Percentiles rank a stretch among this genome's conserved stretches.
These are phyloP conservation scores for Chelonoidis abingdonii DNA, from an alignment of 2,113 vertebrate species.

Conservation along the genomic window DNA sequence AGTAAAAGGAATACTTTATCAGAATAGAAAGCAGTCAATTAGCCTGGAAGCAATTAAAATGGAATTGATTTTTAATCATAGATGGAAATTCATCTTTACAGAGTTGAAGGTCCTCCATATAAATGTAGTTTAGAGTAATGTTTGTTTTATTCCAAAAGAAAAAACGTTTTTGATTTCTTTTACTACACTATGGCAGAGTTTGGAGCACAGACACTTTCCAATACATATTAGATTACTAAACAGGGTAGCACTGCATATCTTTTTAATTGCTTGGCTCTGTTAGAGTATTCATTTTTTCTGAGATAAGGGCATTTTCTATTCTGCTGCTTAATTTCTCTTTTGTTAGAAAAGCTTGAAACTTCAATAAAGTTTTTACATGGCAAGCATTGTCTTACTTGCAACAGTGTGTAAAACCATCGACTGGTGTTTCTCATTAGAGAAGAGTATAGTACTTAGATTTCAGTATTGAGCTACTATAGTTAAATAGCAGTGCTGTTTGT, in stretches of 20 bases:
- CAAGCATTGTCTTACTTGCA: background rate
- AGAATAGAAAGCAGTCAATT: background rate
- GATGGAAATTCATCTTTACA: background rate
- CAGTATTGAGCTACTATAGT: background rate
- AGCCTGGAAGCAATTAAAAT: conserved; percentile 6
- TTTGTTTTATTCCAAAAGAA: background rate
- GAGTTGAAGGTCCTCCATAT: background rate
- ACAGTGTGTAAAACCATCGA: background rate
- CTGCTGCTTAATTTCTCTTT: conserved; percentile 40
- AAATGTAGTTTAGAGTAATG: background rate
- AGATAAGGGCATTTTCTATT: conserved; percentile 53
- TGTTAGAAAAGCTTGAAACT: conserved; percentile 69
- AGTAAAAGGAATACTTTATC: background rate
- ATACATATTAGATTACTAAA: conserved; percentile 44
- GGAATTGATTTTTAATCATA: conserved; percentile 29
- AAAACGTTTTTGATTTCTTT: background rate
- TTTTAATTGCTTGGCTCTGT: conserved; percentile 76
- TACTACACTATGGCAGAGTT: background rate
- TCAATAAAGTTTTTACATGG: conserved; percentile 56
- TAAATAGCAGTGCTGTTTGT: background rate
- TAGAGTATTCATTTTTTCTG: conserved; percentile 62
- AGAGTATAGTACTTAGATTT: background rate
- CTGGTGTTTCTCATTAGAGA: background rate
- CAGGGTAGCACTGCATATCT: conserved; percentile 71
- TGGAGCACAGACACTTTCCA: conserved; percentile 9